Evolutionary conservation across 2,797 vertebrate species (phyloP), one percentile per base, ranked within the genome.

Genomic region (Muscicapa comitata): DNA sequence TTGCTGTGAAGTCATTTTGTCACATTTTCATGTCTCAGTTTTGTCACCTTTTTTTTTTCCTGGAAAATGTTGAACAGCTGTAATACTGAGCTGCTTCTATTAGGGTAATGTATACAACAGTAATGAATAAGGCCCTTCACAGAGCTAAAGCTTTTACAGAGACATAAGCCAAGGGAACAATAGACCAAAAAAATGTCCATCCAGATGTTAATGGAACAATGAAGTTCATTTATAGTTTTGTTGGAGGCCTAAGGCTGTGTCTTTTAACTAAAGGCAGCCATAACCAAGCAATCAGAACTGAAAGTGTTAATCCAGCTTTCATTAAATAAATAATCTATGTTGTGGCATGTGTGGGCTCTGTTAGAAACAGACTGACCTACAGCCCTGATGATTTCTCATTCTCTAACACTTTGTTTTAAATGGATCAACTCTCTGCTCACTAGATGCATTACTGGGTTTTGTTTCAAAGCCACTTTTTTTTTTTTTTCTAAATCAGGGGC

Each of bases 401-500:
- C 73, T 93, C 76, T 58, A 90, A 62, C 78, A 75, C 59, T 87
- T 73, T 48, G 20, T 94, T 94, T 93, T 89, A 97, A 86, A 76
- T 90, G 80, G 65, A 89, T 79, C 78, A 78, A 4, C 50, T 76
- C 48, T 90, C 76, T 73, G 40, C 61, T 94, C 82, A 57, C 33
- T 88, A 45, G 45, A 45, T 80, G 23, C 51, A 53, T 91, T 93
- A 33, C 83, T 72, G 65, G 10, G 23, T 91, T 95, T 95, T 95
- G 79, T 87, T 96, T 94, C 86, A 88, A 86, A 91, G 74, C 70
- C 63, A 59, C 4, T 50, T 77, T 67, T 68, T 51, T 28, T 45
- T 72, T 63, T 63, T 51, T 75, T 50, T 50, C 43, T 66, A 4
- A 17, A 63, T 65, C 51, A 37, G 31, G 19, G 42, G 14, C 58